Percentiles rank a stretch among this genome's conserved stretches.
Conservation (phyloP, 2,888 invertebrate genomes). For the Nephrotoma guestfalica region DNA sequence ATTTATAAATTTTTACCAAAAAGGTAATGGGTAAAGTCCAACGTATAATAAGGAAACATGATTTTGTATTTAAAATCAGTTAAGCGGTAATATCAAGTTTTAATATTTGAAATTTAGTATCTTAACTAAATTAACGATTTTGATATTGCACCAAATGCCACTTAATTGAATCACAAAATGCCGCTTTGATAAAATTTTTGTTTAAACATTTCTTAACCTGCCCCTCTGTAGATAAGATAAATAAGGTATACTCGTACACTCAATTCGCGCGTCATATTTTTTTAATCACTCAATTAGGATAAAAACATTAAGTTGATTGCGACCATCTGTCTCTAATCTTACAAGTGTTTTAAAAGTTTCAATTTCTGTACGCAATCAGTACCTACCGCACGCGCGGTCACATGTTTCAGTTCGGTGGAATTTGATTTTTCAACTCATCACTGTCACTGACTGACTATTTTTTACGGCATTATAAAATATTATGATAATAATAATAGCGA, state of each 20-base stretch:
- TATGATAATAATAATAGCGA: background rate
- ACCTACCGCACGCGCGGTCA: background rate
- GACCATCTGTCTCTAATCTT: background rate
- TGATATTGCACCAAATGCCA: background rate
- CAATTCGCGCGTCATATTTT: background rate
- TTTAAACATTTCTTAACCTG: background rate
- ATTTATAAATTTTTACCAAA: background rate
- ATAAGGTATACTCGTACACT: background rate
- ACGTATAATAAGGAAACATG: too few species aligned
- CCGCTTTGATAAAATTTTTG: background rate
- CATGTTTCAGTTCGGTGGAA: background rate
- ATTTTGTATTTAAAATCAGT: too few species aligned
- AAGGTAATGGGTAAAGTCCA: background rate
- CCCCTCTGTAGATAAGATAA: background rate
- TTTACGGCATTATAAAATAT: background rate
- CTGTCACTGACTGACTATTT: background rate
- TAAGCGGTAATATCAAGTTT: background rate
- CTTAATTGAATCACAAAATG: background rate
- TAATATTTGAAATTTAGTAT: too few species aligned
- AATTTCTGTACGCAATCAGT: background rate
- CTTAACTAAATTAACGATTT: background rate
- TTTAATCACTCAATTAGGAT: background rate
- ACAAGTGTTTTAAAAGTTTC: background rate
- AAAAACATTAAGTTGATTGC: background rate
- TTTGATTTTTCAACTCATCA: background rate